phyloP scores from a whole-genome alignment of 1,140 invertebrate species.

The Platorchestia sp. region DNA sequence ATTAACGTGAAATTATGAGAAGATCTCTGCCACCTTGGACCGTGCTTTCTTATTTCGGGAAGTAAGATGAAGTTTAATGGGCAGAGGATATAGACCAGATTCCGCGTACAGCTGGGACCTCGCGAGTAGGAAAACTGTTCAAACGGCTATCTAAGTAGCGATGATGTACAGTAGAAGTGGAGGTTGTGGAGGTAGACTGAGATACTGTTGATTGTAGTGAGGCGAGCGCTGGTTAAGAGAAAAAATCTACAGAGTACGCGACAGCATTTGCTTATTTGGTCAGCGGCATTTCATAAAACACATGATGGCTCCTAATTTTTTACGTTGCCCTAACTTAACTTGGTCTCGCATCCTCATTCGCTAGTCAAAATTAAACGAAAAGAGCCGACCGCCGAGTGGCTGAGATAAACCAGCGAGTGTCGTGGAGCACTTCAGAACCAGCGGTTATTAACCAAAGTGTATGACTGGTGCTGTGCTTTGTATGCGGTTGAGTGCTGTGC shows the following conservation, averaged over 20 bases:
- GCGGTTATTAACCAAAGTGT: not conserved
- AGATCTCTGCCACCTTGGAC: not conserved
- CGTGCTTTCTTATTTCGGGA: not conserved
- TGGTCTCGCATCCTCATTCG: no score
- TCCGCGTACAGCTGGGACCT: not conserved
- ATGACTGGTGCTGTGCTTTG: not conserved
- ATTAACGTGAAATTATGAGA: not conserved
- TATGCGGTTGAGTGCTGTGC: not conserved
- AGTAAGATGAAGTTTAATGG: not conserved
- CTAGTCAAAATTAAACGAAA: no score
- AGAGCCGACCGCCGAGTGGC: not conserved
- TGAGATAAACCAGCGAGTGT: not conserved
- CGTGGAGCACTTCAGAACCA: no score
- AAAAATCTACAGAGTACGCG: not conserved
- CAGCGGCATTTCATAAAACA: not conserved
- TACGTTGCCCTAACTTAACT: not conserved
- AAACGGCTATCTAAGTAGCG: not conserved
- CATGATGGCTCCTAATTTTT: not conserved
- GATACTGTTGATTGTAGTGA: not conserved
- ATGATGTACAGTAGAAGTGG: not conserved
- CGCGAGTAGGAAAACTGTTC: not conserved
- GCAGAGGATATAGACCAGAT: not conserved
- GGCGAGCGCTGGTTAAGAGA: not conserved
- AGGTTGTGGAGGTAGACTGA: not conserved
- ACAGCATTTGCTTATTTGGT: no score